Base-by-base conservation (phyloP, 2,113 vertebrate species). In the Ptychochromis oligacanthus region DNA sequence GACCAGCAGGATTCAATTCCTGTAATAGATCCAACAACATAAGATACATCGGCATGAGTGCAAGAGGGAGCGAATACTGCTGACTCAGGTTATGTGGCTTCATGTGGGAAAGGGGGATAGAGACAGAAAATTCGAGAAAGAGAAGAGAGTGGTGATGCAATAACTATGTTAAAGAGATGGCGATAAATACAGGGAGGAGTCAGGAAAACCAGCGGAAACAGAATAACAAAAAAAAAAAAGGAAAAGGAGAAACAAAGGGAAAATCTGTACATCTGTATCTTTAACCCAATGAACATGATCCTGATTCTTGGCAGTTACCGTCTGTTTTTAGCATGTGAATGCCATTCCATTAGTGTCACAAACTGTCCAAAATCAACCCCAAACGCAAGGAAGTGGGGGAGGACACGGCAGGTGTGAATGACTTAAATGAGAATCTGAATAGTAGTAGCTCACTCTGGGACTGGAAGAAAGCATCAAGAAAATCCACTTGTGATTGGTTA, bases 71-170 rank as follows among this genome's bases (percentile, higher is more conserved):
- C 74, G 40, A 54, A 84, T 61, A 86, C 43, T 86, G 91, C 92
- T 92, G 92, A 93, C 79, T 92, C 88, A 93, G 89, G 52, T 75
- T 54, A 64, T 81, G 79, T 72, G 80, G 78, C 80, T 86, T 79
- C 56, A 74, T 55, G 64, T 28, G 13, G 31, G 72, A 38, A 74
- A 46, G 70, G 20, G 31, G 56, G 79, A 86, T 58, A 18, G 62
- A 79, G 65, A 56, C 38, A 70, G 70, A 34, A 55, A 81, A 52
- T 17, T 49, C 34, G 38, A 54, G 52, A 34, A 67, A 36, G n/a
- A 77, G 65, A 38, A 72, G 14, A 62, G 10, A 81, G 56, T 46
- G 59, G 17, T 59, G 75, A 31, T 58, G 36, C 57, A 31, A 72
- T 85, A 59, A 49, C 17, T 67, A n/a, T 77, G 76, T 59, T 74